Conservation (phyloP, 92 coral and sea anemone genomes). For the Heliopora coerulea region DNA sequence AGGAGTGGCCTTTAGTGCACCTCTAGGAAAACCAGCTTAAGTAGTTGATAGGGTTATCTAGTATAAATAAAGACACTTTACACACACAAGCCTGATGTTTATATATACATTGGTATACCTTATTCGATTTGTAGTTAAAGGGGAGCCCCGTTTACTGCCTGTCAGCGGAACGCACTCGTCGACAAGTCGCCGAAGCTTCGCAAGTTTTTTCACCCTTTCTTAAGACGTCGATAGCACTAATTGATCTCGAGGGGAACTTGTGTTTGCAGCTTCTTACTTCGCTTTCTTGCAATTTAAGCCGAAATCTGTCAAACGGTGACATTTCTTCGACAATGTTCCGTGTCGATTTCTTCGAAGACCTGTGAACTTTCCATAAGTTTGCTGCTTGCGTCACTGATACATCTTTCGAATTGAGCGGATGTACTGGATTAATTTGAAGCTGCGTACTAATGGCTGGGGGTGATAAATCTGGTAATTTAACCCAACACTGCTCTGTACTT, state of each 20-base stretch:
- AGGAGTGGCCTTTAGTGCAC: too few relatives aligned
- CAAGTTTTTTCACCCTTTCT: background rate
- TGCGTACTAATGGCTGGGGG: background rate
- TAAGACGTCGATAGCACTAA: constrained; percentile 26
- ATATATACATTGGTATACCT: too few relatives aligned
- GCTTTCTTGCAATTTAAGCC: constrained; percentile 31
- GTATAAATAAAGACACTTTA: too few relatives aligned
- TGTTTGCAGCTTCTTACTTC: constrained; percentile 21
- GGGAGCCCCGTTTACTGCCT: too few relatives aligned
- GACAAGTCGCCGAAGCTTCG: background rate
- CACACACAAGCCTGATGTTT: too few relatives aligned
- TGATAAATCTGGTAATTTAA: constrained; percentile 5
- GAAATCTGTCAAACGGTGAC: constrained; percentile 30
- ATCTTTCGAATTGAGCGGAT: background rate
- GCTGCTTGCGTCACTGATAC: background rate
- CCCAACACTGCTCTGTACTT: background rate
- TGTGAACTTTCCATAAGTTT: background rate
- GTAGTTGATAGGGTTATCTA: too few relatives aligned
- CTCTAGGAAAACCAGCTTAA: too few relatives aligned
- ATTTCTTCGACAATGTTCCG: background rate
- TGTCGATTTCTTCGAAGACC: constrained; percentile 1
- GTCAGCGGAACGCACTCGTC: background rate
- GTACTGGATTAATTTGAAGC: background rate
- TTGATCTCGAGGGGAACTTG: constrained; percentile 10
- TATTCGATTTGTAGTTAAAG: too few relatives aligned